These are phyloP conservation scores for Drosophila rubida DNA, from an alignment of 2,888 invertebrate species.

Conservation along the genomic window DNA sequence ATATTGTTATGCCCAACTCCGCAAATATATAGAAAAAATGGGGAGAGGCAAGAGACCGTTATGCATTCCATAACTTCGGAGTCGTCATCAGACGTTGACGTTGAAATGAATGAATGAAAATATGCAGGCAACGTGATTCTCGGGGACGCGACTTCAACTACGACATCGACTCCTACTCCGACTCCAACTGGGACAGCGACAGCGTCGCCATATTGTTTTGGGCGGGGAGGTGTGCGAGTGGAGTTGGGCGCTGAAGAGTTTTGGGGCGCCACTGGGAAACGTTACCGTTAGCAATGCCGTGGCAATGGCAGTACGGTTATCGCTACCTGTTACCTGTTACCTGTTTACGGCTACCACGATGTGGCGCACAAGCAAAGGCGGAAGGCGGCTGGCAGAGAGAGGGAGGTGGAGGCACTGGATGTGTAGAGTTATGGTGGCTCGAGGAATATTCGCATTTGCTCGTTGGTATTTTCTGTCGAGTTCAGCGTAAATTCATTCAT, in stretches of 20 bases:
- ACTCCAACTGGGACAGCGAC: constrained; percentile 31
- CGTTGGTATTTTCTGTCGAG: constrained; percentile 79
- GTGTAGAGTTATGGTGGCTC: neutral
- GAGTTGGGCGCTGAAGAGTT: constrained; percentile 10
- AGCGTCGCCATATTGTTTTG: constrained; percentile 56
- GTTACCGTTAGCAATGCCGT: constrained; percentile 68
- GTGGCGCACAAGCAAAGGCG: neutral
- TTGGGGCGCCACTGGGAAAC: constrained; percentile 52
- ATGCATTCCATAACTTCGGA: constrained; percentile 80
- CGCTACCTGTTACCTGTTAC: constrained; percentile 33
- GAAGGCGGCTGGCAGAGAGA: neutral
- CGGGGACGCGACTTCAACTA: constrained; percentile 33
- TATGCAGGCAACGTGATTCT: constrained; percentile 80
- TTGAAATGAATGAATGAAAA: constrained; percentile 78
- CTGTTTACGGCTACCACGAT: constrained; percentile 21
- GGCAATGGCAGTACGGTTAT: constrained; percentile 39
- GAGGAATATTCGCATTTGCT: constrained; percentile 62
- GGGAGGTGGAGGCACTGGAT: neutral
- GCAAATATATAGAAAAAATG: constrained; percentile 2
- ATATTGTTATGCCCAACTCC: constrained; percentile 19
- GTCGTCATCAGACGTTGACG: constrained; percentile 77
- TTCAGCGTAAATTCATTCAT: constrained; percentile 83
- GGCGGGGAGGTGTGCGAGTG: constrained; percentile 2
- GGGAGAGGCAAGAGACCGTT: constrained; percentile 49
- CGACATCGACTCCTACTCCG: constrained; percentile 14